Conservation (phyloP, 2,797 vertebrate genomes). For the Phataginus tricuspis region DNA sequence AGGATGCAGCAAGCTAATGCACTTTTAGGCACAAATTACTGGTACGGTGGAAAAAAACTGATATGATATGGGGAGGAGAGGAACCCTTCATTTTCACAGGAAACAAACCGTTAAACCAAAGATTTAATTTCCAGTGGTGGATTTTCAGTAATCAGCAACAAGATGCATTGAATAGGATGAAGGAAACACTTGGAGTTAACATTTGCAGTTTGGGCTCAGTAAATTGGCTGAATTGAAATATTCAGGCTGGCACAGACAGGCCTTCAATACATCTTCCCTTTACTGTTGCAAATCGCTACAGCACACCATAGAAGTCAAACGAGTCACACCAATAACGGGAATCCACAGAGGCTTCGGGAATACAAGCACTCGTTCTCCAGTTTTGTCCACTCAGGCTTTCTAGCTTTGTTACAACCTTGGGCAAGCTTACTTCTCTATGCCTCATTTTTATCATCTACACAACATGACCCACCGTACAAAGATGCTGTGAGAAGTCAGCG, state of each 20-base stretch:
- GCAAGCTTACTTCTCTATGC: background rate
- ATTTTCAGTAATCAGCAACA: background rate
- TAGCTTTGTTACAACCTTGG: background rate
- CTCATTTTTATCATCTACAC: background rate
- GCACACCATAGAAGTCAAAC: background rate
- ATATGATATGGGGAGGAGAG: background rate
- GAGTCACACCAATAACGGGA: slow-evolving; percentile 27
- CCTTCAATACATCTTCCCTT: background rate
- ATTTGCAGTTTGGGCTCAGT: background rate
- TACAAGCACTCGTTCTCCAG: slow-evolving; percentile 3
- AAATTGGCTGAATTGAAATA: background rate
- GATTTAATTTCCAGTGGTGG: background rate
- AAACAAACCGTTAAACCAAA: background rate
- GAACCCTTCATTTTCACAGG: slow-evolving; percentile 10
- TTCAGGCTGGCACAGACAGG: background rate
- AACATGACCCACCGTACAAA: background rate
- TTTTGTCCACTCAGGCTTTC: slow-evolving; percentile 2
- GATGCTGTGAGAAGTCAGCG: background rate
- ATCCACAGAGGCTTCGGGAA: slow-evolving; percentile 50
- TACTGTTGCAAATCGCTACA: background rate
- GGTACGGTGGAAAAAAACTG: background rate
- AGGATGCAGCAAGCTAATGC: background rate
- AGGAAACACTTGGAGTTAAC: background rate
- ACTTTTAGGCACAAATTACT: background rate
- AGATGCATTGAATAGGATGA: background rate